Base-by-base conservation (phyloP, 2,888 invertebrate species). In the Augochlorella aurata region DNA sequence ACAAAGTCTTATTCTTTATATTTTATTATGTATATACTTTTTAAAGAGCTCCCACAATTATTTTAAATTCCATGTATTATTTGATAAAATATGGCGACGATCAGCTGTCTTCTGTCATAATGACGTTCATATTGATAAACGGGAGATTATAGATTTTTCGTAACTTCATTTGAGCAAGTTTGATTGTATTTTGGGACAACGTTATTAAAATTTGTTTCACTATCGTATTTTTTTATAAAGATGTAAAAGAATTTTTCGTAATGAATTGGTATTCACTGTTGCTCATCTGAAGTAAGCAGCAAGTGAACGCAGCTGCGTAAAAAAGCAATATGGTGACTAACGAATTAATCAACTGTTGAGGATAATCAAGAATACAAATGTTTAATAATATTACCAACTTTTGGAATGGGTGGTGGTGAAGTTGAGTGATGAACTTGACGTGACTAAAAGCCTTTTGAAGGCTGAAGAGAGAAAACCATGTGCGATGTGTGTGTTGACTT, bases 401-500 rank as follows among this genome's bases (percentile, higher is more conserved):
- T 81, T 85, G 85, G 81, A 83, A 85, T 89, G 88, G 85, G 87
- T 76, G 87, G 89, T 90, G 84, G 87, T 90, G 85, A 89, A 84
- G 81, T 75, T 81, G 86, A 88, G 91, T 91, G 86, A 92, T 92
- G 91, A 88, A 91, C 90, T 90, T 89, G 79, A 91, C 90, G 88
- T 91, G 88, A 90, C 89, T 83, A 82, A 87, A 80, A 77, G 88
- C 86, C 88, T 77, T 78, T 85, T 78, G 65, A 72, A 74, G 89
- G 88, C 87, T 87, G 77, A 85, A 84, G 74, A 72, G 65, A 74
- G 85, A 82, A 93, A 86, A 95, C 93, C 93, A 97, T 97, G 97
- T 98, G 98, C 96, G 98, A 98, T 96, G 97, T 97, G 95, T 98
- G 98, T 95, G 96, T 97, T 94, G 98, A 98, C 95, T 97, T 98